Evolutionary conservation across 1,140 invertebrate genomes (phyloP).

Genomic region (Pogonomyrmex barbatus): DNA sequence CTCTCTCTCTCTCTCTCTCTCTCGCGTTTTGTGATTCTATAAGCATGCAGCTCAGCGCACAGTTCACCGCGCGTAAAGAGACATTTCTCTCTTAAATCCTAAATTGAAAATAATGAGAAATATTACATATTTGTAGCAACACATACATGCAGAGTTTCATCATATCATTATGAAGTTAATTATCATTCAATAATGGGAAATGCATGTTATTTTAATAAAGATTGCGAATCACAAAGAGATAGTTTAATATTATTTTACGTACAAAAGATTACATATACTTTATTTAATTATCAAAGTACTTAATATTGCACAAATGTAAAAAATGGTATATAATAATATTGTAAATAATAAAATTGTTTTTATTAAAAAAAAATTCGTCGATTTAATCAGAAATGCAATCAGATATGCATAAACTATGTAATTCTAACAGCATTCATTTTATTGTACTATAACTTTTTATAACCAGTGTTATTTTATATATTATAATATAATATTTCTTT

Average conservation of each 20-base stretch:
- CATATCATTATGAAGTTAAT: slow-evolving; percentile 7
- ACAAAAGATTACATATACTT: background rate
- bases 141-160: background rate
- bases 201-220: background rate
- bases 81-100: slow-evolving; percentile 75
- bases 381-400: background rate
- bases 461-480: background rate
- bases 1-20: background rate
- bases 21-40: slow-evolving; percentile 2
- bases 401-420: background rate
- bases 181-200: background rate
- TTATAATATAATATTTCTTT: background rate
- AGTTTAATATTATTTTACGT: background rate
- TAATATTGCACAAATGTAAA: background rate
- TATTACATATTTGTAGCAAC: background rate
- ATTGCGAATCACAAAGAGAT: background rate
- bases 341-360: background rate
- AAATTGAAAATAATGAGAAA: slow-evolving; percentile 81
- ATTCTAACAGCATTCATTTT: background rate
- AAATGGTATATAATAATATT: background rate
- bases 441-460: background rate
- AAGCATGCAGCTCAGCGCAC: background rate
- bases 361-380: background rate
- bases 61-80: slow-evolving; percentile 13
- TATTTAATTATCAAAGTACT: background rate